Percentiles rank a stretch among this genome's conserved stretches.
These are phyloP conservation scores for Geotrypetes seraphini DNA, from an alignment of 2,797 vertebrate species.

Conservation along the genomic window DNA sequence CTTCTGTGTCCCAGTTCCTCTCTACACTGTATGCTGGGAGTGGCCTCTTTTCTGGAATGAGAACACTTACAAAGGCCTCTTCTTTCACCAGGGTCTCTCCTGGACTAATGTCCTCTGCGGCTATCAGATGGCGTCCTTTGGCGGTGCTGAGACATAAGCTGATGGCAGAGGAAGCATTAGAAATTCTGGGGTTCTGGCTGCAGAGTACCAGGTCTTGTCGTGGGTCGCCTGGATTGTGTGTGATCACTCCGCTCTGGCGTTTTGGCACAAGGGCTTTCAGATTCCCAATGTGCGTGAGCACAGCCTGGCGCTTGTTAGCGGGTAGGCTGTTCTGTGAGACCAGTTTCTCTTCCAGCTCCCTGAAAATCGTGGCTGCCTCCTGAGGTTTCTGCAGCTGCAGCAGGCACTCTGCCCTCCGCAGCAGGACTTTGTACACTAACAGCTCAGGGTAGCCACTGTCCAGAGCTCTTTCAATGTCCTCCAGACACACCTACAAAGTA, in stretches of 20 bases:
- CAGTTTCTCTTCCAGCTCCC: constrained; percentile 15
- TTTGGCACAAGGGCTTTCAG: constrained; percentile 24
- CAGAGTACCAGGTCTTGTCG: constrained; percentile 8
- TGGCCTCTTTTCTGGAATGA: constrained; percentile 47
- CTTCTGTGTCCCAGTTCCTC: constrained; percentile 12
- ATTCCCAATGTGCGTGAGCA: constrained; percentile 26
- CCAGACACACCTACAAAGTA: constrained; percentile 64
- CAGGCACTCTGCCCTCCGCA: constrained; percentile 64
- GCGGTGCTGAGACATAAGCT: constrained; percentile 46
- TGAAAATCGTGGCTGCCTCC: constrained; percentile 21
- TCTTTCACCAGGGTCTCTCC: constrained; percentile 74
- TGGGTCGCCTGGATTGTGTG: rapidly evolving
- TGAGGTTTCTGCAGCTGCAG: constrained; percentile 37
- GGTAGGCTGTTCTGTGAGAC: neutral
- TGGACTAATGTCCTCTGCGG: constrained; percentile 50
- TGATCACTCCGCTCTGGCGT: neutral
- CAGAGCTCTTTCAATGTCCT: constrained; percentile 69
- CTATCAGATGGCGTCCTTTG: constrained; percentile 77
- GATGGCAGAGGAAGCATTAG: constrained; percentile 43
- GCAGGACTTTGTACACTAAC: constrained; percentile 67
- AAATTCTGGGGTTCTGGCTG: constrained; percentile 26
- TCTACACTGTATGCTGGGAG: neutral
- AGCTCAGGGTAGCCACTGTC: constrained; percentile 66
- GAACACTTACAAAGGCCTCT: constrained; percentile 74
- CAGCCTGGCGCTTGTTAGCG: neutral